Conservation (phyloP, 1,140 invertebrate species). For the Battus philenor region DNA sequence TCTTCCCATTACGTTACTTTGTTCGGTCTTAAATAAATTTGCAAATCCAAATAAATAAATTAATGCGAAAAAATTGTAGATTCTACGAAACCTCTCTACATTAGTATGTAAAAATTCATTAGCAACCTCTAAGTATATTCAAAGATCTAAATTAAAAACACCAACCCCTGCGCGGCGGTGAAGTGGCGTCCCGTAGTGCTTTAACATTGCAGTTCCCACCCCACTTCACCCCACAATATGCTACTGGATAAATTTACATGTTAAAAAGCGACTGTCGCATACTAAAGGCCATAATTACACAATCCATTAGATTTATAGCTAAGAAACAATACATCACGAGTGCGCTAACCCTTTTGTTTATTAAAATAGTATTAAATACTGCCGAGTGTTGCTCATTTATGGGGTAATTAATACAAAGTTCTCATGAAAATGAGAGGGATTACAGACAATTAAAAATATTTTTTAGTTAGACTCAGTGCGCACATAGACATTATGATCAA, state of each 20-base stretch:
- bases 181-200: conserved; percentile 57
- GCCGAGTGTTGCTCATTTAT: conserved; percentile 60
- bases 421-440: conserved; percentile 47
- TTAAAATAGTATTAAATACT: conserved; percentile 28
- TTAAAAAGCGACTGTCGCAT: conserved; percentile 69
- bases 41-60: too few relatives aligned
- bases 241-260: conserved; percentile 61
- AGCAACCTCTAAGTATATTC: too few relatives aligned
- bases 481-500: background rate
- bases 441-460: conserved; percentile 49
- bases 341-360: conserved; percentile 58
- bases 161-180: conserved; percentile 33
- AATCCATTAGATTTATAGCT: conserved; percentile 68
- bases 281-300: conserved; percentile 69
- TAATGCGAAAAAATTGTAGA: too few relatives aligned
- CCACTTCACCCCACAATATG: conserved; percentile 49
- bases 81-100: too few relatives aligned
- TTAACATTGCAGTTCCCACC: conserved; percentile 59
- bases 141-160: conserved; percentile 35
- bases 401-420: conserved; percentile 67
- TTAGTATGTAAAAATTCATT: too few relatives aligned
- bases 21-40: too few relatives aligned
- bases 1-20: too few relatives aligned
- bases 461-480: conserved; percentile 25
- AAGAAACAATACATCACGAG: conserved; percentile 60